Evolutionary conservation across 2,888 invertebrate genomes (phyloP).

Genomic region (Troides helena): DNA sequence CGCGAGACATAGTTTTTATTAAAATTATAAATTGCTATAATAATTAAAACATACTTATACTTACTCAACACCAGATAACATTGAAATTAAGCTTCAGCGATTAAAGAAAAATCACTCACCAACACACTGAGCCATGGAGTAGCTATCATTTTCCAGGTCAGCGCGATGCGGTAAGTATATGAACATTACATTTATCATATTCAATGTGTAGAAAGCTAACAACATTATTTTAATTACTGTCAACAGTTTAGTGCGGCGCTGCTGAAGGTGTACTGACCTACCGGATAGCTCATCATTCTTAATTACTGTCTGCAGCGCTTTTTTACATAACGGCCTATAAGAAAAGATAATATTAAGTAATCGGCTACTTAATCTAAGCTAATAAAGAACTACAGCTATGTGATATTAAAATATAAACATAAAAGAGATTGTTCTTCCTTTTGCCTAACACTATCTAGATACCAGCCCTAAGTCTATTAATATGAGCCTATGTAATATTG

Average conservation of each 20-base stretch:
- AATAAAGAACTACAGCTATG: too few relatives aligned
- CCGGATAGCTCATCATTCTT: slow-evolving; percentile 45
- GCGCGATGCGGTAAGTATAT: slow-evolving; percentile 55
- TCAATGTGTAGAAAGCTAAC: slow-evolving; percentile 49
- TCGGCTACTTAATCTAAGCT: too few relatives aligned
- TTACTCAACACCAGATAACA: too few relatives aligned
- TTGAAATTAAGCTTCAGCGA: too few relatives aligned
- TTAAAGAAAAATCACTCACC: slow-evolving; percentile 46
- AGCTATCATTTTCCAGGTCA: slow-evolving; percentile 45
- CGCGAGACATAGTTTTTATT: too few relatives aligned
- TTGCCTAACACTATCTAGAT: too few relatives aligned
- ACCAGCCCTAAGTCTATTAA: too few relatives aligned
- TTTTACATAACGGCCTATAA: slow-evolving; percentile 44
- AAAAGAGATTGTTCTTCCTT: too few relatives aligned
- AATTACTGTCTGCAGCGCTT: slow-evolving; percentile 42
- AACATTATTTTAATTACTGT: slow-evolving; percentile 51
- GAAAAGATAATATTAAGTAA: neutral
- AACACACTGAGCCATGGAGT: slow-evolving; percentile 58
- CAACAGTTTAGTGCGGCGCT: slow-evolving; percentile 47
- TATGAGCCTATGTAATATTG: too few relatives aligned
- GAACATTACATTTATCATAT: slow-evolving; percentile 41
- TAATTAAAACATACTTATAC: too few relatives aligned
- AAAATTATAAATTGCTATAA: too few relatives aligned
- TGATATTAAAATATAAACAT: too few relatives aligned
- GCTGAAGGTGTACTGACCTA: slow-evolving; percentile 35